A percentile compares a stretch with the other conserved stretches of the same genome.
Conservation (phyloP, 2,113 vertebrate species). For the Oophaga pumilio region DNA sequence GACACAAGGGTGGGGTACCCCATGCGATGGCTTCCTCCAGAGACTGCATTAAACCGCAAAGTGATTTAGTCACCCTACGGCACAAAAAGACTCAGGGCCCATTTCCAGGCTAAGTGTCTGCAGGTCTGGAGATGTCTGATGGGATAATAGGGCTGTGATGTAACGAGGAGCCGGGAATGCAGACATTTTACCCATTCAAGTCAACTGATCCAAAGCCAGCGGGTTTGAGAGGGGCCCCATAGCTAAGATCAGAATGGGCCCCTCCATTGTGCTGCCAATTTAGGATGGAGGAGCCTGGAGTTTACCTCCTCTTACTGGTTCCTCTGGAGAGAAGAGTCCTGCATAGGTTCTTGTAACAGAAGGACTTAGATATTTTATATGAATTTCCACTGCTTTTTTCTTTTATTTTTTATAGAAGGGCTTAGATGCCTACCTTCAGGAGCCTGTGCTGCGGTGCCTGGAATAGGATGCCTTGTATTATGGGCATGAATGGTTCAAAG, state of each 20-base stretch:
- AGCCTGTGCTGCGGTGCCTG: too few relatives aligned
- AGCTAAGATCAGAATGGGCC: not conserved
- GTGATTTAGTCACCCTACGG: not conserved
- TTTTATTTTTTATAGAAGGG: too few relatives aligned
- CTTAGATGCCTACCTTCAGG: too few relatives aligned
- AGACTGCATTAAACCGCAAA: not conserved
- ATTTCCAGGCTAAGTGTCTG: not conserved
- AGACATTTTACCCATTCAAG: not conserved
- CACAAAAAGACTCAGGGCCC: not conserved
- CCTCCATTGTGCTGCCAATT: not conserved
- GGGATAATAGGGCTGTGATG: constrained; percentile 5
- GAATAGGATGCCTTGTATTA: too few relatives aligned
- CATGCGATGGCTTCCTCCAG: constrained; percentile 22
- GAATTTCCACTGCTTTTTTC: too few relatives aligned
- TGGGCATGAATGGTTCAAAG: too few relatives aligned
- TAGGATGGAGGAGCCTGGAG: not conserved
- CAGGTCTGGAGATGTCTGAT: not conserved
- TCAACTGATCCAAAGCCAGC: not conserved
- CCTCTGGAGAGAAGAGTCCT: not conserved
- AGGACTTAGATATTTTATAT: too few relatives aligned
- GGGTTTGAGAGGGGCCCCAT: too few relatives aligned
- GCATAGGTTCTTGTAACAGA: not conserved
- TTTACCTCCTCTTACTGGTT: not conserved
- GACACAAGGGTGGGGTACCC: not conserved
- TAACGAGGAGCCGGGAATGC: not conserved